These are phyloP conservation scores for Podarcis lilfordi DNA, from an alignment of 2,797 vertebrate species.

Conservation along the genomic window DNA sequence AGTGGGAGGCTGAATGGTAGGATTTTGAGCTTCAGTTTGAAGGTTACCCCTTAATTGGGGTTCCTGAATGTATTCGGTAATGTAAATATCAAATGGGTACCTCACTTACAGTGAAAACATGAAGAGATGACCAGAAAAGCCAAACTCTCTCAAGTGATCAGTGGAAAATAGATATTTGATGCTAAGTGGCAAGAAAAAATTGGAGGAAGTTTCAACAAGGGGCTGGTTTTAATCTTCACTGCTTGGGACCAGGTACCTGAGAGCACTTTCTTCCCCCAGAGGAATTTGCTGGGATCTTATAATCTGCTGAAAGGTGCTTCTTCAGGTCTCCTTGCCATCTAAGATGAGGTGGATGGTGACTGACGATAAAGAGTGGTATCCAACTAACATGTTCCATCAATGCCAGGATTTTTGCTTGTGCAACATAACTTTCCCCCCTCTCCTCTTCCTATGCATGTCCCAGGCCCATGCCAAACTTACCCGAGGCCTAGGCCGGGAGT, in stretches of 20 bases:
- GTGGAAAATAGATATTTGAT: no score
- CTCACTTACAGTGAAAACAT: not conserved
- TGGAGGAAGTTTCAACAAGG: not conserved
- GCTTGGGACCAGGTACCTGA: not conserved
- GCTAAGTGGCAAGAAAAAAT: no score
- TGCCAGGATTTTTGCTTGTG: no score
- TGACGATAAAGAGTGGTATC: not conserved
- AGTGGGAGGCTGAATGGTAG: slow-evolving; percentile 28
- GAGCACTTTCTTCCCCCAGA: not conserved
- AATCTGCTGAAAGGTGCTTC: not conserved
- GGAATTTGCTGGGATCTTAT: not conserved
- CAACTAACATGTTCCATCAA: no score
- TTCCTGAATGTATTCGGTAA: not conserved
- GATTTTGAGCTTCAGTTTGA: slow-evolving; percentile 1
- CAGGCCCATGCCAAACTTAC: no score
- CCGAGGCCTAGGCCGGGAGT: no score
- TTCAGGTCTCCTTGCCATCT: not conserved
- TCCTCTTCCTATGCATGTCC: no score
- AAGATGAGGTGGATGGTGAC: not conserved
- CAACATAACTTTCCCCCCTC: no score
- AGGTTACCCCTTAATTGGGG: not conserved
- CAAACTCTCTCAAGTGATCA: no score
- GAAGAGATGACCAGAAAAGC: no score
- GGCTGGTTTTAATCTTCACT: not conserved
- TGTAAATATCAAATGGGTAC: not conserved